phyloP scores from a whole-genome alignment of 1,140 invertebrate genomes.

The Belonocnema kinseyi region DNA sequence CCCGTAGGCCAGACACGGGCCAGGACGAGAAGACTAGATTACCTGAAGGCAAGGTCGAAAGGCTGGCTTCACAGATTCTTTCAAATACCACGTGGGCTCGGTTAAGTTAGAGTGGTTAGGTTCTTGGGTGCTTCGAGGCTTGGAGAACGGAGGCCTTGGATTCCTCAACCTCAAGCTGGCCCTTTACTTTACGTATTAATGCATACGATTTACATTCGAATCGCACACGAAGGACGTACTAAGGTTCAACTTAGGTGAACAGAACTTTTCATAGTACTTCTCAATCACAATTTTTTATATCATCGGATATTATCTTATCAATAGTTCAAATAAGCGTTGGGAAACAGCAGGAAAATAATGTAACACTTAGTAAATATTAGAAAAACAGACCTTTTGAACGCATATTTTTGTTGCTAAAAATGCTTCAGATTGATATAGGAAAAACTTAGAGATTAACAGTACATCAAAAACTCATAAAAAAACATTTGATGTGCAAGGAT shows the following conservation, averaged over 20 bases:
- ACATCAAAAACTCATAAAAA: too few relatives aligned
- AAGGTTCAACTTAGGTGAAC: background rate
- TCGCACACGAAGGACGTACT: background rate
- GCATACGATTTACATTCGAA: background rate
- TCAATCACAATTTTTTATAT: too few relatives aligned
- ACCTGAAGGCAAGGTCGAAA: background rate
- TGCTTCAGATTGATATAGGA: too few relatives aligned
- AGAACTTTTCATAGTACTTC: background rate
- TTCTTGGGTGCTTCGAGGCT: background rate
- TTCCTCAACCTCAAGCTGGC: background rate
- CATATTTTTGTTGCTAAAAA: too few relatives aligned
- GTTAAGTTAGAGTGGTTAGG: constrained; percentile 9
- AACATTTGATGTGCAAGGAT: too few relatives aligned
- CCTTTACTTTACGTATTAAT: constrained; percentile 11
- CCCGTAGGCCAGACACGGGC: background rate
- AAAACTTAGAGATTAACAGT: too few relatives aligned
- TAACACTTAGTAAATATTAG: too few relatives aligned
- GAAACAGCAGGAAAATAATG: too few relatives aligned
- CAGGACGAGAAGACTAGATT: background rate
- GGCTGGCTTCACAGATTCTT: background rate
- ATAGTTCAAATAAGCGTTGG: too few relatives aligned
- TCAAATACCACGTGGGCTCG: constrained; percentile 15
- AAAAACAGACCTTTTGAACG: too few relatives aligned
- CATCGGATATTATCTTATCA: too few relatives aligned
- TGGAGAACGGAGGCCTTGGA: background rate